Percentiles rank a stretch among this genome's conserved stretches.
These are phyloP conservation scores for Orthosia cruda DNA, from an alignment of 2,888 invertebrate species.

Conservation along the genomic window DNA sequence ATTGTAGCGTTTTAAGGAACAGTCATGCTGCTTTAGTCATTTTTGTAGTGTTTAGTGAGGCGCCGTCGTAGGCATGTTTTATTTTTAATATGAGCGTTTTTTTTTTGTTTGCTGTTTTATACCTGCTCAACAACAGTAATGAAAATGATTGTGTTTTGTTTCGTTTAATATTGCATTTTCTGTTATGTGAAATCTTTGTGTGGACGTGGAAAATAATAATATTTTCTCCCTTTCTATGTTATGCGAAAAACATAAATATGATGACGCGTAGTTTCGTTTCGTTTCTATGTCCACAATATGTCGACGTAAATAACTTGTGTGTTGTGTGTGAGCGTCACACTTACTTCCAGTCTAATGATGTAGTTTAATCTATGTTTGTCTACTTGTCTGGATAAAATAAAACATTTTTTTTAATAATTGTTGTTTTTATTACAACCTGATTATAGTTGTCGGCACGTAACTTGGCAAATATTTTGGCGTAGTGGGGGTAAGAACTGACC, in stretches of 20 bases:
- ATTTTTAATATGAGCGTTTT: constrained; percentile 57
- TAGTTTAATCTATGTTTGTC: constrained; percentile 60
- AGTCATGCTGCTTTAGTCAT: constrained; percentile 90
- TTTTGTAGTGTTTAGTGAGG: constrained; percentile 82
- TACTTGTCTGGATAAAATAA: constrained; percentile 66
- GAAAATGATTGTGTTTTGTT: constrained; percentile 25
- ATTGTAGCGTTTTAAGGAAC: constrained; percentile 81
- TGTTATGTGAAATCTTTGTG: constrained; percentile 12
- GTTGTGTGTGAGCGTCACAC: constrained; percentile 44
- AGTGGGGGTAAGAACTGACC: too few species aligned
- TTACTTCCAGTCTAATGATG: constrained; percentile 52
- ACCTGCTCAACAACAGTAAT: constrained; percentile 74
- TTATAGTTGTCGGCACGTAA: not conserved
- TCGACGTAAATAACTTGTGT: constrained; percentile 31
- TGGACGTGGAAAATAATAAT: not conserved
- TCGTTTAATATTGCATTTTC: constrained; percentile 37
- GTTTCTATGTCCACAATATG: constrained; percentile 34
- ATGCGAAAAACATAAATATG: not conserved
- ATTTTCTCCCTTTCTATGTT: constrained; percentile 4
- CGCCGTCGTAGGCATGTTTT: constrained; percentile 62
- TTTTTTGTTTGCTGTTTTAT: constrained; percentile 78
- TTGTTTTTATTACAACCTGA: not conserved
- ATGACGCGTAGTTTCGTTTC: constrained; percentile 1
- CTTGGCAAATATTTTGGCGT: too few species aligned
- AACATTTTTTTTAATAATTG: constrained; percentile 42